Percentiles rank a stretch among this genome's conserved stretches.
phyloP scores from a whole-genome alignment of 2,113 vertebrate species.

The Glaucidium brasilianum region DNA sequence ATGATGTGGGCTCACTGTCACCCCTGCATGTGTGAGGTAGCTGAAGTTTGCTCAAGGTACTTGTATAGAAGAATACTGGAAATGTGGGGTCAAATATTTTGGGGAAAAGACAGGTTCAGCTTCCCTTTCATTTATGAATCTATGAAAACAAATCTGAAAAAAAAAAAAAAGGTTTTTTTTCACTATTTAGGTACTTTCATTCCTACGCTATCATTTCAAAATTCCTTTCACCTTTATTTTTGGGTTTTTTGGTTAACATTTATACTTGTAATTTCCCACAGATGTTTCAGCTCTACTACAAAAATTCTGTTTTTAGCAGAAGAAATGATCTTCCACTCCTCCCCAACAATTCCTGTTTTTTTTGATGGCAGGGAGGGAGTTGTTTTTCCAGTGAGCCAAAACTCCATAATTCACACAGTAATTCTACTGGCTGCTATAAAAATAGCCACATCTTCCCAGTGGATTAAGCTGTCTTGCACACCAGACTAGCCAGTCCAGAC shows the following conservation, averaged over 20 bases:
- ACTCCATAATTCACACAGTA: neutral
- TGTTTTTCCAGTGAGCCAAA: neutral
- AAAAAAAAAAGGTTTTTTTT: neutral
- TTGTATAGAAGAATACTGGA: neutral
- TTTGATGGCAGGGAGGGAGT: neutral
- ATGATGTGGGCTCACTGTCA: too few species aligned
- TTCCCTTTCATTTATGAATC: neutral
- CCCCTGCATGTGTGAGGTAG: rapidly evolving
- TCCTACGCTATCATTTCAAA: neutral
- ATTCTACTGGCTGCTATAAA: neutral
- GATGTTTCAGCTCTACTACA: neutral
- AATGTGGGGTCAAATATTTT: neutral
- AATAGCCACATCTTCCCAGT: slow-evolving; percentile 25
- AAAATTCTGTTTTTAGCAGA: neutral
- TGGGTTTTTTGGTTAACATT: neutral
- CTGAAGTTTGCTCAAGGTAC: neutral
- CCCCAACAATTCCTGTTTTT: neutral
- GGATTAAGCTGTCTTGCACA: slow-evolving; percentile 24
- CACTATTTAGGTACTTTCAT: neutral
- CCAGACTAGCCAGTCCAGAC: neutral
- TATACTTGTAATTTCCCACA: neutral
- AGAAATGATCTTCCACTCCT: neutral
- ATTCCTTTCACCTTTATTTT: neutral
- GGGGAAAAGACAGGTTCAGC: neutral
- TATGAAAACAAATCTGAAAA: neutral